Conservation (phyloP, 35 echinoderm and acorn worm species). For the Apostichopus californicus region DNA sequence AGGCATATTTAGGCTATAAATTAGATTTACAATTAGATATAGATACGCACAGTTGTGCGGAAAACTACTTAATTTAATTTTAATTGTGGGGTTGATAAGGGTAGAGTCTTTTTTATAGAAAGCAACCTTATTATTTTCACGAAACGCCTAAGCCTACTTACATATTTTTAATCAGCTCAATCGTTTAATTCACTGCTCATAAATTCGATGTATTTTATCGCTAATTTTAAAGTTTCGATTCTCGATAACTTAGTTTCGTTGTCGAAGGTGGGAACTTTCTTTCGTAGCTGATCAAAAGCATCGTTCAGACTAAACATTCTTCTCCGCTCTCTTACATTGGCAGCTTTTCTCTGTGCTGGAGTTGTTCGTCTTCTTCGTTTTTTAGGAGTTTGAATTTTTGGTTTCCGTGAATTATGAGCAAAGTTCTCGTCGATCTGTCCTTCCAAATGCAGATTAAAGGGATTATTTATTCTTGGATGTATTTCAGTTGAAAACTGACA, state of each 20-base stretch:
- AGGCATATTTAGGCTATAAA: too few species aligned
- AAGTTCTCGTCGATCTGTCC: neutral
- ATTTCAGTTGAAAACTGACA: neutral
- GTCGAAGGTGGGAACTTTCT: constrained; percentile 75
- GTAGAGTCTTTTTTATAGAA: too few species aligned
- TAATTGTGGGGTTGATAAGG: too few species aligned
- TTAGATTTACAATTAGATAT: too few species aligned
- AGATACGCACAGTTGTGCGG: too few species aligned
- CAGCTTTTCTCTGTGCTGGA: constrained; percentile 79
- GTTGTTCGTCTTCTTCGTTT: constrained; percentile 72
- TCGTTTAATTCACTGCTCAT: constrained; percentile 65
- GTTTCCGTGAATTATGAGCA: neutral
- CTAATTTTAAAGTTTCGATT: constrained; percentile 88
- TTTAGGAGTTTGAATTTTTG: constrained; percentile 18
- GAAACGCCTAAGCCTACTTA: too few species aligned
- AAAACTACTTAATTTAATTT: too few species aligned
- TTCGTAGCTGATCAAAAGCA: constrained; percentile 84
- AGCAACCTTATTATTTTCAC: too few species aligned
- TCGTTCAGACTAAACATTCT: constrained; percentile 95
- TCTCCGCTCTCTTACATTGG: constrained; percentile 80
- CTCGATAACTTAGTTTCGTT: constrained; percentile 79
- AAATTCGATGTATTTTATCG: constrained; percentile 87
- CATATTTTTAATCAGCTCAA: neutral
- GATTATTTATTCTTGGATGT: neutral
- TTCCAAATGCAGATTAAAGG: neutral